A percentile compares a stretch with the other conserved stretches of the same genome.
phyloP scores from a whole-genome alignment of 2,113 vertebrate genomes.

The Fregetta grallaria region DNA sequence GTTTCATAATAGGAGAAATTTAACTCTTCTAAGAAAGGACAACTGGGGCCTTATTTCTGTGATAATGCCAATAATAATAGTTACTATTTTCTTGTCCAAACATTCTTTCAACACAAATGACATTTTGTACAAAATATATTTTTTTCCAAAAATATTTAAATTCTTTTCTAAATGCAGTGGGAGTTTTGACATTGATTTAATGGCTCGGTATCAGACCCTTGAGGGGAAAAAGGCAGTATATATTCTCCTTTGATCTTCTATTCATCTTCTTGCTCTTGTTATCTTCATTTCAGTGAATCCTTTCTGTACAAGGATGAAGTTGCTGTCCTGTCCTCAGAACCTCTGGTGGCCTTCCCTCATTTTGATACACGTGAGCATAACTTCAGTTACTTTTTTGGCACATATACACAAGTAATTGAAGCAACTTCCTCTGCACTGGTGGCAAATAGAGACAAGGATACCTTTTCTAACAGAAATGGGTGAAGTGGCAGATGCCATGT shows the following conservation, averaged over 20 bases:
- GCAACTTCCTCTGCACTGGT: not conserved
- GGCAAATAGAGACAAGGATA: not conserved
- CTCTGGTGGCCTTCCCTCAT: not conserved
- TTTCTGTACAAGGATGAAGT: not conserved
- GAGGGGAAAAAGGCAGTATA: not conserved
- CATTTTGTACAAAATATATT: conserved; percentile 17
- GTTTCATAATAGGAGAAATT: conserved; percentile 51
- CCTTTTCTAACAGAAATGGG: not conserved
- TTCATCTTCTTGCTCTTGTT: not conserved
- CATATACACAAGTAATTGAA: not conserved
- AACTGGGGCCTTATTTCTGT: not conserved
- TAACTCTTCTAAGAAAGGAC: conserved; percentile 60
- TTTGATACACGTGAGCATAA: not conserved
- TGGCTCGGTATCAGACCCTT: not conserved
- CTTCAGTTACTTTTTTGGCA: not conserved
- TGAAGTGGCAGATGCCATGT: not conserved
- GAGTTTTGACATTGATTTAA: conserved; percentile 28
- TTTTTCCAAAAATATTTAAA: conserved; percentile 22
- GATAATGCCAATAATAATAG: conserved; percentile 46
- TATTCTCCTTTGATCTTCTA: not conserved
- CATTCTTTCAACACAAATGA: not conserved
- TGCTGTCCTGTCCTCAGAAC: not conserved
- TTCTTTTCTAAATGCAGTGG: conserved; percentile 23
- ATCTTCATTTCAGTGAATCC: not conserved
- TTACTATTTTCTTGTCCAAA: conserved; percentile 5